phyloP scores from a whole-genome alignment of 2,113 vertebrate genomes.

The Malurus elegans region DNA sequence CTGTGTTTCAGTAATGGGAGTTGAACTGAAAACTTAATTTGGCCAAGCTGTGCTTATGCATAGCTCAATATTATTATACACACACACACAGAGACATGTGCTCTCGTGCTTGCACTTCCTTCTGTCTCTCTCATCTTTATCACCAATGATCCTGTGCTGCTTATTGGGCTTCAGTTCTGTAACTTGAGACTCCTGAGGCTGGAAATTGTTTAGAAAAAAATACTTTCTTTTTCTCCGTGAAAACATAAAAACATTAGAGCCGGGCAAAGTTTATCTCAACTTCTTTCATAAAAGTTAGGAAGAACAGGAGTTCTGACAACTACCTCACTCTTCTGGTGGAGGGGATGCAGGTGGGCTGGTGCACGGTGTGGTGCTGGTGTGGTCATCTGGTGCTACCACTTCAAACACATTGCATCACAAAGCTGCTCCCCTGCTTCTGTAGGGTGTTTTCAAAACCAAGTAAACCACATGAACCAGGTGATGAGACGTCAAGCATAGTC shows the following conservation, averaged over 20 bases:
- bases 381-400: background rate
- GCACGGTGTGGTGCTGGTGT: background rate
- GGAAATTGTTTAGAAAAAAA: background rate
- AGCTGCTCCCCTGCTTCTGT: background rate
- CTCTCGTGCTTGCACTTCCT: background rate
- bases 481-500: background rate
- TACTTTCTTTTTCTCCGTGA: background rate
- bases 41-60: background rate
- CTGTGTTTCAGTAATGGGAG: background rate
- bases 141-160: background rate
- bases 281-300: background rate
- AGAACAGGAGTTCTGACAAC: background rate
- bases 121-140: background rate
- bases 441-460: background rate
- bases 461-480: background rate
- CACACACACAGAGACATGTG: fast-evolving
- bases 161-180: background rate
- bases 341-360: background rate
- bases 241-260: background rate
- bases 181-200: background rate
- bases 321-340: background rate
- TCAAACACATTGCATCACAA: background rate
- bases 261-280: background rate
- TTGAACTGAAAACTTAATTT: constrained; percentile 23
- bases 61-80: background rate